Conservation (phyloP, 2,797 vertebrate species). For the Phaenicophaeus curvirostris region DNA sequence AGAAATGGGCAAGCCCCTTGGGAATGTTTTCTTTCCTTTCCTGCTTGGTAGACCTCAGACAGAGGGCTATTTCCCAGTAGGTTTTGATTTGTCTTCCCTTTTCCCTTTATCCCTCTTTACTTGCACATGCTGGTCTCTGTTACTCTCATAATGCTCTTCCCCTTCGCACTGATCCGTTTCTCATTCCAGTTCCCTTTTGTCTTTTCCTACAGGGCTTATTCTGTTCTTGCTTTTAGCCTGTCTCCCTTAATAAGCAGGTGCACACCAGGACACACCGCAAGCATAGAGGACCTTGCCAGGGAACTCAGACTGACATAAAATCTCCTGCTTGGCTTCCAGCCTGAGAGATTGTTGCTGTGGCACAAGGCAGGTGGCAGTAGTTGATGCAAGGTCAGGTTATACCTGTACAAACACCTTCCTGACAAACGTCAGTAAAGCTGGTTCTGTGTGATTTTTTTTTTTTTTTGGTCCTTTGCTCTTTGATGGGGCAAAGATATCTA, state of each 20-base stretch:
- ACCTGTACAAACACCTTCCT: not conserved
- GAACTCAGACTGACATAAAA: not conserved
- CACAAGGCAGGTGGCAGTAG: not conserved
- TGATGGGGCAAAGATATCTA: too few relatives aligned
- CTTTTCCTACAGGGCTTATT: not conserved
- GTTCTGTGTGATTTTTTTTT: too few relatives aligned
- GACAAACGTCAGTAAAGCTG: not conserved
- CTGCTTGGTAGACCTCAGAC: not conserved
- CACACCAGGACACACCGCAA: not conserved
- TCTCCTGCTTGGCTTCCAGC: not conserved
- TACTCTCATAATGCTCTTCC: fast-evolving
- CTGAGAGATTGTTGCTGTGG: fast-evolving
- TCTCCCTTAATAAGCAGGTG: not conserved
- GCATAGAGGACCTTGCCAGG: not conserved
- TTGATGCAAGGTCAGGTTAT: not conserved
- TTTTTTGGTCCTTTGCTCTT: too few relatives aligned
- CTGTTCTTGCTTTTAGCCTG: not conserved
- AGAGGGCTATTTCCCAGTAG: not conserved
- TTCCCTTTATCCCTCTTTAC: not conserved
- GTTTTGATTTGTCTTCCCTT: not conserved
- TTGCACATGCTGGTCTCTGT: not conserved
- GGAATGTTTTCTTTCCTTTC: not conserved
- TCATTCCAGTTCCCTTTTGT: not conserved
- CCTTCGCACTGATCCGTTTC: not conserved
- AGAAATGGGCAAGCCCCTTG: not conserved